Conservation (phyloP, 1,140 invertebrate genomes). For the Trigoniulus corallinus region DNA sequence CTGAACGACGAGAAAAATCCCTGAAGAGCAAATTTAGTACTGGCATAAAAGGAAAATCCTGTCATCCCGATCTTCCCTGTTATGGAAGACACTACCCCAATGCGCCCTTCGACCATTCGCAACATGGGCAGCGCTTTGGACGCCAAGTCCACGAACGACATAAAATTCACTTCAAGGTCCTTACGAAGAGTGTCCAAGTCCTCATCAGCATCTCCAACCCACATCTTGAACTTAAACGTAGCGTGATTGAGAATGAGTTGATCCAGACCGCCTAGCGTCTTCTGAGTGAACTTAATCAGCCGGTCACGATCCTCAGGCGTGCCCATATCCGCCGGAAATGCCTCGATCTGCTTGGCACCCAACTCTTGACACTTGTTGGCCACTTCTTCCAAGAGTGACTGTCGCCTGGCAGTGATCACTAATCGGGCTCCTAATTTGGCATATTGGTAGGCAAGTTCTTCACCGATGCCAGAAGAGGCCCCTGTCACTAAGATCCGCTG, state of each 20-base stretch:
- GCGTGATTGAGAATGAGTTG: too few species aligned
- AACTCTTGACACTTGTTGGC: too few species aligned
- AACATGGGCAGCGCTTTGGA: neutral
- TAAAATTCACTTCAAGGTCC: neutral
- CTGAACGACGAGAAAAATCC: neutral
- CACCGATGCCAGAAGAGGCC: constrained; percentile 75
- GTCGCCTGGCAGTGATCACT: constrained; percentile 54
- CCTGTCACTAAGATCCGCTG: constrained; percentile 80
- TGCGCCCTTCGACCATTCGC: neutral
- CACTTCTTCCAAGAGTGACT: constrained; percentile 50
- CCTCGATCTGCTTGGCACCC: too few species aligned
- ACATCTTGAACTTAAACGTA: too few species aligned
- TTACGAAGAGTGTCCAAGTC: too few species aligned
- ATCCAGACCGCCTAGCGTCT: too few species aligned
- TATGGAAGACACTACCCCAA: neutral
- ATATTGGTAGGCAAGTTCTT: constrained; percentile 50
- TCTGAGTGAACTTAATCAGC: too few species aligned
- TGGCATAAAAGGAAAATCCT: neutral
- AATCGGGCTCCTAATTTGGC: constrained; percentile 51
- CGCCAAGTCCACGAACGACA: neutral
- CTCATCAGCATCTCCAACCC: too few species aligned
- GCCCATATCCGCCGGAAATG: too few species aligned
- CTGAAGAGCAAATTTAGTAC: neutral
- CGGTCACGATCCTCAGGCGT: too few species aligned
- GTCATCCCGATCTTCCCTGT: neutral